Percentiles rank a stretch among this genome's conserved stretches.
Evolutionary conservation across 2,797 vertebrate genomes (phyloP).

Genomic region (Melanogrammus aeglefinus): DNA sequence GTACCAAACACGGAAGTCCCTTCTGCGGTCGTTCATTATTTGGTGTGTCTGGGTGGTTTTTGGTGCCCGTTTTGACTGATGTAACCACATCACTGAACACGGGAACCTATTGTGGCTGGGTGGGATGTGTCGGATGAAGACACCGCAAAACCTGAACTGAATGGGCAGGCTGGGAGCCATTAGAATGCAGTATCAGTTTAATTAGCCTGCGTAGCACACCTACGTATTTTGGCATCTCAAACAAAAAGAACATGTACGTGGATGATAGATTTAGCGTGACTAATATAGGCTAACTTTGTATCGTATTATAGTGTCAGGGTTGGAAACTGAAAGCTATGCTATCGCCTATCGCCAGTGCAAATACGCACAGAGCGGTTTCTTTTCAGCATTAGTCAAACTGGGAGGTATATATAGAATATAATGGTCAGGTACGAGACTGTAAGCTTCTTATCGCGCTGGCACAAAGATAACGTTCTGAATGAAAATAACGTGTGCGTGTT

Average conservation of each 20-base stretch:
- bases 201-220: conserved; percentile 57
- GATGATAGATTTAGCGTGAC: conserved; percentile 39
- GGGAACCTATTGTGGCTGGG: no score
- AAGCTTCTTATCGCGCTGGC: conserved; percentile 55
- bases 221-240: conserved; percentile 17
- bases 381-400: conserved; percentile 38
- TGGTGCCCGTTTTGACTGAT: no score
- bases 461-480: conserved; percentile 59
- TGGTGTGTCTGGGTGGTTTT: no score
- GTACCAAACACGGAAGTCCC: no score
- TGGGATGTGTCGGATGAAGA: conserved; percentile 27
- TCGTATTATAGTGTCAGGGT: conserved; percentile 7
- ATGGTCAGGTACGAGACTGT: conserved; percentile 23
- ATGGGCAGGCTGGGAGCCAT: conserved; percentile 47
- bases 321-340: conserved; percentile 19
- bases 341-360: conserved; percentile 6
- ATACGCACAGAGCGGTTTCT: no score
- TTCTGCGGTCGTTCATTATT: no score
- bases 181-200: conserved; percentile 63
- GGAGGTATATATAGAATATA: not conserved
- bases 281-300: no score
- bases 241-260: conserved; percentile 51
- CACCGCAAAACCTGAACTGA: conserved; percentile 9
- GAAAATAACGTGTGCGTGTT: conserved; percentile 43
- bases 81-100: no score